phyloP scores from a whole-genome alignment of 2,113 vertebrate species.

The Percina caprodes region DNA sequence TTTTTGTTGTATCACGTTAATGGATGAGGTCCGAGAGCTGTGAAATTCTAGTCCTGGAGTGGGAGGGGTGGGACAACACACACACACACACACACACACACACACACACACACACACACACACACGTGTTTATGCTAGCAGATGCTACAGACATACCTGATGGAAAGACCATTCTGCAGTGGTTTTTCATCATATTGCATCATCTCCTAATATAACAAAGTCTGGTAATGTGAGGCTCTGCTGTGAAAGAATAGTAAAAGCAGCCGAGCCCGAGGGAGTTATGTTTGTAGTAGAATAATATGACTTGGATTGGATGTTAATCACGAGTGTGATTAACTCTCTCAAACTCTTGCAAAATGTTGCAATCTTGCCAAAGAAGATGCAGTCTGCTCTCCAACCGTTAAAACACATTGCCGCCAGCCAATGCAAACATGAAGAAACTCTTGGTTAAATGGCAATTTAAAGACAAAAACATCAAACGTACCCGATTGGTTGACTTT shows the following conservation, averaged over 20 bases:
- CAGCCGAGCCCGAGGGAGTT: slow-evolving; percentile 49
- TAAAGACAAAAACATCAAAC: not conserved
- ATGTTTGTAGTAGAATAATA: slow-evolving; percentile 51
- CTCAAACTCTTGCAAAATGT: slow-evolving; percentile 34
- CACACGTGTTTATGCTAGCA: slow-evolving; percentile 53
- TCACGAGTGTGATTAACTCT: slow-evolving; percentile 21
- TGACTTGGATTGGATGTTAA: slow-evolving; percentile 35
- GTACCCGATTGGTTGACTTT: slow-evolving; percentile 1
- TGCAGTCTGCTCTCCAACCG: slow-evolving; percentile 9
- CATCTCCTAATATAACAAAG: slow-evolving; percentile 68
- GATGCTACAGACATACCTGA: slow-evolving; percentile 67
- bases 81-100: slow-evolving; percentile 33
- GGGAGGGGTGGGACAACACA: slow-evolving; percentile 45
- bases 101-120: slow-evolving; percentile 30
- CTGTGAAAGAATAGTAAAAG: slow-evolving; percentile 61
- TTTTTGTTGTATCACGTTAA: slow-evolving; percentile 58
- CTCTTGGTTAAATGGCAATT: not conserved
- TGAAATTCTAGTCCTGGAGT: slow-evolving; percentile 66
- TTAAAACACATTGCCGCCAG: not conserved
- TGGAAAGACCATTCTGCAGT: slow-evolving; percentile 64
- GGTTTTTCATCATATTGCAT: slow-evolving; percentile 77
- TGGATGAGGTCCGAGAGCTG: slow-evolving; percentile 60
- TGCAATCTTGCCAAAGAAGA: slow-evolving; percentile 18
- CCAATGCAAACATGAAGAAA: slow-evolving; percentile 10
- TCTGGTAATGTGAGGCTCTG: slow-evolving; percentile 43